Percentiles rank a stretch among this genome's conserved stretches.
Conservation (phyloP, 2,797 vertebrate genomes). For the Muscicapa striata region DNA sequence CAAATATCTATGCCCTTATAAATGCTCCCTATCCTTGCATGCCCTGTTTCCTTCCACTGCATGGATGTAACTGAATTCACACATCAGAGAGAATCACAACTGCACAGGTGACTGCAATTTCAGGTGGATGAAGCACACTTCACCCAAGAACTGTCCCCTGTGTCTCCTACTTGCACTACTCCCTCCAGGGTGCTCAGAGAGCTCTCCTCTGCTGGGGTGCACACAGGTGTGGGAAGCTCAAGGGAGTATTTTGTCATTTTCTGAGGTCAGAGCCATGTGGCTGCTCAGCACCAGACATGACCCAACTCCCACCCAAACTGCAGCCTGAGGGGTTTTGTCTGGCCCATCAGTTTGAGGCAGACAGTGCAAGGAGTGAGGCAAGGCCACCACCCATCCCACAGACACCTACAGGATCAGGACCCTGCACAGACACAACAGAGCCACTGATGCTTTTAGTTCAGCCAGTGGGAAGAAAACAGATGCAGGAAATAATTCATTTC, state of each 20-base stretch:
- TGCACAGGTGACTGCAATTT: neutral
- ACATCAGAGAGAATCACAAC: neutral
- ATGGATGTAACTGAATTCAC: neutral
- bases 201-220: neutral
- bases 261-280: accelerated
- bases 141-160: neutral
- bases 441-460: neutral
- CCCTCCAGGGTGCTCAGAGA: no score
- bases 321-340: neutral
- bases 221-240: neutral
- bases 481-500: neutral
- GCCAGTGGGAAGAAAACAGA: neutral
- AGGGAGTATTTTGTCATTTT: neutral
- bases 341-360: neutral
- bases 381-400: neutral
- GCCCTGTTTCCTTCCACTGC: neutral
- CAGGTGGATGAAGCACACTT: neutral
- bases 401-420: neutral
- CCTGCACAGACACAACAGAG: neutral
- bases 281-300: neutral
- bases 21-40: accelerated
- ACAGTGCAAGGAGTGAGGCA: neutral
- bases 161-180: neutral
- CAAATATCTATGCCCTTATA: accelerated
- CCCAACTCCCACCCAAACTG: neutral